Conservation (phyloP, 2,797 vertebrate species). For the Trachurus trachurus region DNA sequence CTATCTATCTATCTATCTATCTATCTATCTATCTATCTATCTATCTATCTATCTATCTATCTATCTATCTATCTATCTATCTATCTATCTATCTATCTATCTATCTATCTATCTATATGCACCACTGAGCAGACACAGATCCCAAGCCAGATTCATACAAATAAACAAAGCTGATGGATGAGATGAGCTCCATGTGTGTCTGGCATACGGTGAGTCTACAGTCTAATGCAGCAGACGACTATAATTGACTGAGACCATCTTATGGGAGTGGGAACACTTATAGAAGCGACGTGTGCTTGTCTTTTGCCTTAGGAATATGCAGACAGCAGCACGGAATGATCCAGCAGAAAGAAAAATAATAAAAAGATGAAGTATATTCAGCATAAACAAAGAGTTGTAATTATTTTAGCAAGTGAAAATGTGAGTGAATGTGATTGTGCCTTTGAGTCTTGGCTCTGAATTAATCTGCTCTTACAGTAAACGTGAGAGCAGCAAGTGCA, state of each 20-base stretch:
- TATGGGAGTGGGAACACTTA: constrained; percentile 24
- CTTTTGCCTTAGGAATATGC: constrained; percentile 3
- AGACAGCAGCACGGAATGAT: constrained; percentile 11
- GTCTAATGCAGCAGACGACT: constrained; percentile 26
- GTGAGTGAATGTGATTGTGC: constrained; percentile 33
- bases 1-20: constrained; percentile 8
- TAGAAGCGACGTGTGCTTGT: not conserved
- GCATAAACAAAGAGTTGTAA: constrained; percentile 33
- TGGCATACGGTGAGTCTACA: constrained; percentile 33
- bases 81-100: not conserved
- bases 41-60: constrained; percentile 6
- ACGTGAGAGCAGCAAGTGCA: constrained; percentile 28
- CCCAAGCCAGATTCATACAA: constrained; percentile 46
- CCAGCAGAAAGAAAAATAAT: not conserved
- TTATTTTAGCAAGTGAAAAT: constrained; percentile 63
- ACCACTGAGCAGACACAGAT: constrained; percentile 44
- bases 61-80: too few species aligned
- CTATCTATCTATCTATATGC: constrained; percentile 24
- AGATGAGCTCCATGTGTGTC: constrained; percentile 37
- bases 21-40: constrained; percentile 21
- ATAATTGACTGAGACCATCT: constrained; percentile 34
- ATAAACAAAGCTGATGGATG: constrained; percentile 66
- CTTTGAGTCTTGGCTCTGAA: constrained; percentile 36
- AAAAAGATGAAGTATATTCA: constrained; percentile 28
- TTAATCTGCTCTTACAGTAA: constrained; percentile 51